Evolutionary conservation across 2,888 invertebrate genomes (phyloP).

Genomic region (Mesoligia furuncula): DNA sequence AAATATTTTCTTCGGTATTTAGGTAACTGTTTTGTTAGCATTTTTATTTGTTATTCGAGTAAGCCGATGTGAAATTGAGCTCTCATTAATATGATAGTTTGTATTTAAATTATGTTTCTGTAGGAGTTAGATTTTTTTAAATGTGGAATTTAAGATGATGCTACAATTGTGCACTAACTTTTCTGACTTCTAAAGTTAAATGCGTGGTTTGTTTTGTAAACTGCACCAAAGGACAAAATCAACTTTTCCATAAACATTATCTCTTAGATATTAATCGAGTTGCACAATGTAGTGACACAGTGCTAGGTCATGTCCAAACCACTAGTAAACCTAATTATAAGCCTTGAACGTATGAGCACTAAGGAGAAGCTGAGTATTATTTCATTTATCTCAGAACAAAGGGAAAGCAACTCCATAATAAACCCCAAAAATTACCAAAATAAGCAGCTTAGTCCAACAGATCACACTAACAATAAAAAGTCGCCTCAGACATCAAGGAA

Average conservation of each 20-base stretch:
- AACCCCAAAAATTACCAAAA: slow-evolving; percentile 26
- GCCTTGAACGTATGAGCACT: neutral
- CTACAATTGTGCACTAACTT: neutral
- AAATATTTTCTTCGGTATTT: slow-evolving; percentile 43
- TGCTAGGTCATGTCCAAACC: neutral
- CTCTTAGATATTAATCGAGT: neutral
- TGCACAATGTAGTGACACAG: neutral
- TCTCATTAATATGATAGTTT: slow-evolving; percentile 11
- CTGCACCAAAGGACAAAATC: slow-evolving; percentile 3
- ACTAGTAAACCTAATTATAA: neutral
- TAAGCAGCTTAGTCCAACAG: slow-evolving; percentile 54
- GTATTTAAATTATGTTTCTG: neutral
- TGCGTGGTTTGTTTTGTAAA: neutral
- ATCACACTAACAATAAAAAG: slow-evolving; percentile 72
- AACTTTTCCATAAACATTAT: neutral
- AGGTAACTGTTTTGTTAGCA: slow-evolving; percentile 39
- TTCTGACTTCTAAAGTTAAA: neutral
- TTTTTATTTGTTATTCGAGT: slow-evolving; percentile 23
- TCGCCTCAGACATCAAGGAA: slow-evolving; percentile 75
- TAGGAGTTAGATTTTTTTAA: neutral
- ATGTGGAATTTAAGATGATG: neutral
- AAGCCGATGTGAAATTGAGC: slow-evolving; percentile 11
- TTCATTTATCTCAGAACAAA: neutral
- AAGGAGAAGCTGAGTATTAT: neutral
- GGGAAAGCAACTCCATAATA: slow-evolving; percentile 2